These are phyloP conservation scores for Pocillopora meandrina DNA, from an alignment of 92 coral and sea anemone species.

Conservation along the genomic window DNA sequence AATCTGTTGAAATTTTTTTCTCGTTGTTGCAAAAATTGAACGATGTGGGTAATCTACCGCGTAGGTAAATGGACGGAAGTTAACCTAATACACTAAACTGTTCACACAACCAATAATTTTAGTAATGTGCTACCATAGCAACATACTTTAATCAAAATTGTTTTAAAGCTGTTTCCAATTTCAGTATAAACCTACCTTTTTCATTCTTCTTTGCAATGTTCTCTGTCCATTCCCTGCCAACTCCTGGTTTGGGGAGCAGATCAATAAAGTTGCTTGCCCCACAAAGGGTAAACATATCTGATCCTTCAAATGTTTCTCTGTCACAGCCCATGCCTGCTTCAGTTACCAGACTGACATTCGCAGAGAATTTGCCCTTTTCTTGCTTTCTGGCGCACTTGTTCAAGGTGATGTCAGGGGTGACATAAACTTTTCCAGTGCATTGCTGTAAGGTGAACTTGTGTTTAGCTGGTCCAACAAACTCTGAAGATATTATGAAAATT, in stretches of 20 bases:
- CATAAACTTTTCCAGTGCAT: slow-evolving; percentile 72
- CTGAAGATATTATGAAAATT: slow-evolving; percentile 26
- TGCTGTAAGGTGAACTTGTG: slow-evolving; percentile 52
- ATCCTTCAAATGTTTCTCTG: slow-evolving; percentile 82
- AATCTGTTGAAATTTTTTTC: no score
- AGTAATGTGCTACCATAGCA: no score
- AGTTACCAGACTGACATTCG: slow-evolving; percentile 66
- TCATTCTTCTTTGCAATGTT: slow-evolving; percentile 22
- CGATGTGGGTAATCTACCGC: no score
- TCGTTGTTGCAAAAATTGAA: no score
- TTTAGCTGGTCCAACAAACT: slow-evolving; percentile 58
- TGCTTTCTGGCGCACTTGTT: slow-evolving; percentile 69
- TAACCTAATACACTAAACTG: no score
- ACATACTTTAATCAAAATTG: no score
- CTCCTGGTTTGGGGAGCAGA: slow-evolving; percentile 77
- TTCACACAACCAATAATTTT: no score
- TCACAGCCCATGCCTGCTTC: slow-evolving; percentile 84
- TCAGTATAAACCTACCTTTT: slow-evolving; percentile 44
- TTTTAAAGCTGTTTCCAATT: neutral
- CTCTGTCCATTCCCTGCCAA: slow-evolving; percentile 77
- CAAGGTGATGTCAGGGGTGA: slow-evolving; percentile 69
- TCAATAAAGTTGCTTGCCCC: slow-evolving; percentile 77
- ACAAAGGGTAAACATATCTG: slow-evolving; percentile 81
- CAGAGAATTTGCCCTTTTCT: slow-evolving; percentile 68
- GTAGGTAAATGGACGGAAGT: no score